phyloP scores from a whole-genome alignment of 2,797 vertebrate genomes.

The Choloepus didactylus region DNA sequence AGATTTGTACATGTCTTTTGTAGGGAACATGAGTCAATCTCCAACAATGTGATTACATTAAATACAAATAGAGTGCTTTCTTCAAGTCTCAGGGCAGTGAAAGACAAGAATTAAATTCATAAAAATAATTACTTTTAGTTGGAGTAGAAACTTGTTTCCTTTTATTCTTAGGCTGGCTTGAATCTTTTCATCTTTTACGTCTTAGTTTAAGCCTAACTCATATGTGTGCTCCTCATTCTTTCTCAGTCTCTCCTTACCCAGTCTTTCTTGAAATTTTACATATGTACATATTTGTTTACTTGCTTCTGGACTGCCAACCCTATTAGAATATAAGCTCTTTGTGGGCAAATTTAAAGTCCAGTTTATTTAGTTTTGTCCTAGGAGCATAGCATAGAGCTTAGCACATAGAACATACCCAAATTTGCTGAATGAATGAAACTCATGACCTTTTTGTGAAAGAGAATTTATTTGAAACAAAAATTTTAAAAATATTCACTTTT shows the following conservation, averaged over 20 bases:
- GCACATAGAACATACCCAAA: neutral
- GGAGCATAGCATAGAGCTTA: neutral
- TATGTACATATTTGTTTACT: neutral
- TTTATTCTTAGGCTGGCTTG: constrained; percentile 31
- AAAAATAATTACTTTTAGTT: neutral
- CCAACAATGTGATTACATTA: neutral
- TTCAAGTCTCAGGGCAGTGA: neutral
- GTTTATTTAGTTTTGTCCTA: neutral
- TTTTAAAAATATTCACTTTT: neutral
- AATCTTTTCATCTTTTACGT: constrained; percentile 11
- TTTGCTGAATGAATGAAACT: constrained; percentile 26
- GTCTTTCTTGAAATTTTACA: neutral
- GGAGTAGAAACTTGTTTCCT: neutral
- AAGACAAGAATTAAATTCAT: neutral
- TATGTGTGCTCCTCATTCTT: neutral
- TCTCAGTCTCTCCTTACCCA: neutral
- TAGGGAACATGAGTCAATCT: too few species aligned
- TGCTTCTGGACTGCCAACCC: neutral
- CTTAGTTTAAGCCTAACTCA: constrained; percentile 44
- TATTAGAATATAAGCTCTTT: neutral
- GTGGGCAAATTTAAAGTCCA: neutral
- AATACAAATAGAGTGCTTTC: neutral
- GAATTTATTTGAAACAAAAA: constrained; percentile 9
- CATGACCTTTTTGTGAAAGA: neutral
- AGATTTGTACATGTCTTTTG: too few species aligned